Base-by-base conservation (phyloP, 2,888 invertebrate species). In the Cryptus armator region DNA sequence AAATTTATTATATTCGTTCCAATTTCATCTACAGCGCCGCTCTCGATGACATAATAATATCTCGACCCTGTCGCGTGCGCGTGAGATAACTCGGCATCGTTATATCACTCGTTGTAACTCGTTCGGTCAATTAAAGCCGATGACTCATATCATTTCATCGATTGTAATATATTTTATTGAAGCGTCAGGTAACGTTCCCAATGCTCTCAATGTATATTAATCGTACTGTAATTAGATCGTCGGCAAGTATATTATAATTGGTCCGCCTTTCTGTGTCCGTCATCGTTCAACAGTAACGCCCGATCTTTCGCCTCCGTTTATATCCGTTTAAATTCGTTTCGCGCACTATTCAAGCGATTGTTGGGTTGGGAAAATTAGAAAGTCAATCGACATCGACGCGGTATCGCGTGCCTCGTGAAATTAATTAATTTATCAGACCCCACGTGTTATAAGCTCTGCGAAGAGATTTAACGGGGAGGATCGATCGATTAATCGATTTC, bases 201-300 rank as follows among this genome's bases (percentile, higher is more conserved):
- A 70, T 53, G 44, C 24, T 44, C 51, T 48, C 44, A 14, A 59
- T 80, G 59, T 76, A 67, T 76, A 72, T 84, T 75, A 43, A 67
- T 16, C 53, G 44, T 24, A 19, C 19, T 59, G 70, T 51, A 84
- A 81, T 80, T 84, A 72, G 79, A 84, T 84, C 70, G 51, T 67
- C 71, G 80, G 70, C 64, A 37, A 44, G 46, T 53, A 56, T 64
- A 66, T 66, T 16, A 72, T 44, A 2, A 43, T 16, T 64, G 32
- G 24, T 29, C 56, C 59, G 32, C 32, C 53, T 53, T 4, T 67
- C 62, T 7, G 71, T 16, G 29, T 78, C 70, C 68, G 16, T 67
- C 14, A 16, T 43, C 71, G 75, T 74, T 71, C 80, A 37, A 84
- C 75, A 75, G 83, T 70, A 10, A 14, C 62, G 48, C 32, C 59